Evolutionary conservation across 2,888 invertebrate species (phyloP).

Genomic region (Hemaris fuciformis): DNA sequence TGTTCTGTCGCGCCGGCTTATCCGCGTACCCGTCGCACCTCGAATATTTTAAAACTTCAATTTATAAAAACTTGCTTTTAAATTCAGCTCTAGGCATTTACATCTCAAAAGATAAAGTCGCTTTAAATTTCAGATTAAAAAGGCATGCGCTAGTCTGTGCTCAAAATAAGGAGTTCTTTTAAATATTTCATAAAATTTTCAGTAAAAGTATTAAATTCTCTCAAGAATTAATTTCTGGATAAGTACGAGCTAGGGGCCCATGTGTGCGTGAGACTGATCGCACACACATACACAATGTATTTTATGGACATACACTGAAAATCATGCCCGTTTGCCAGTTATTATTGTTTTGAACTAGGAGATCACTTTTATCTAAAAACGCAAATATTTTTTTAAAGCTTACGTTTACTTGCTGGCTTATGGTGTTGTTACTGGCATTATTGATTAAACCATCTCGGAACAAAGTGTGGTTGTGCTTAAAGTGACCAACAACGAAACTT

Average conservation of each 20-base stretch:
- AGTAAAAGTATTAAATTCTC: neutral
- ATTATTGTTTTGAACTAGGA: neutral
- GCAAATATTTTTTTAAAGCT: neutral
- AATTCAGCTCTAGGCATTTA: neutral
- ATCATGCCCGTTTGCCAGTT: neutral
- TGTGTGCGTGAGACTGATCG: too few relatives aligned
- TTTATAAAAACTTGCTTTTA: neutral
- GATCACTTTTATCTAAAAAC: neutral
- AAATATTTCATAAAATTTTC: neutral
- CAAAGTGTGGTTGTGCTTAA: neutral
- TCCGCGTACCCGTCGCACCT: neutral
- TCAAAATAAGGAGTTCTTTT: neutral
- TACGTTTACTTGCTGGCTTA: neutral
- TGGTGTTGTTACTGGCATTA: neutral
- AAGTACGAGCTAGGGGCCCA: too few relatives aligned
- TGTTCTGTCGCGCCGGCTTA: neutral
- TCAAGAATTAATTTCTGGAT: too few relatives aligned
- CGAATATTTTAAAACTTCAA: neutral
- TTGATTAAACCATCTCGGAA: neutral
- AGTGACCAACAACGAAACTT: neutral
- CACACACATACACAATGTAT: too few relatives aligned
- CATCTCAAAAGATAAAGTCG: neutral
- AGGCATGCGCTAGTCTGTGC: neutral
- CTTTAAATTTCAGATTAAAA: neutral
- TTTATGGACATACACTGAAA: too few relatives aligned